These are phyloP conservation scores for Halichoerus grypus DNA, from an alignment of 2,113 vertebrate species.

Conservation along the genomic window DNA sequence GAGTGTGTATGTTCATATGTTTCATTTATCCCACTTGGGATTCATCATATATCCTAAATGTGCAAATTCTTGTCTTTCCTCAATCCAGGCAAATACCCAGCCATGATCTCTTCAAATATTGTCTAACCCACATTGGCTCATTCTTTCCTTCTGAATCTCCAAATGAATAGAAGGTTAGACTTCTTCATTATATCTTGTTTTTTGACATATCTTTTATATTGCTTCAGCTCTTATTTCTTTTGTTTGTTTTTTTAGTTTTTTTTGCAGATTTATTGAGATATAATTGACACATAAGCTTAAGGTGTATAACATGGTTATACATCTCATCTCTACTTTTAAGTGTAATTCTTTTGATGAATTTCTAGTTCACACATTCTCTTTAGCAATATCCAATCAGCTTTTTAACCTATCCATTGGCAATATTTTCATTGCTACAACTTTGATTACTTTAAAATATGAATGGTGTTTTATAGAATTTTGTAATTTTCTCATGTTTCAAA, in stretches of 20 bases:
- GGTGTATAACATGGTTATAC: not conserved
- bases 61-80: constrained; percentile 39
- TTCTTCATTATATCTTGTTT: not conserved
- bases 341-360: not conserved
- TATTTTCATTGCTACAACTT: not conserved
- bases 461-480: not conserved
- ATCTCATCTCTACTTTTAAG: not conserved
- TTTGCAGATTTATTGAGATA: not conserved
- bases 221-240: not conserved
- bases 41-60: not conserved
- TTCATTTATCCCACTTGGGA: not conserved
- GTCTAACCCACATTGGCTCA: not conserved
- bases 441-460: constrained; percentile 6
- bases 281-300: not conserved
- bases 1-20: not conserved
- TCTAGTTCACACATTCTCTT: not conserved
- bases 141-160: not conserved
- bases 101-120: not conserved
- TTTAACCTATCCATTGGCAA: not conserved
- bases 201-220: not conserved
- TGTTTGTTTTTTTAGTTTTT: not conserved
- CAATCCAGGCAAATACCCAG: not conserved
- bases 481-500: not conserved
- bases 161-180: not conserved
- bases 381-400: not conserved